These are phyloP conservation scores for Eremobia ochroleuca DNA, from an alignment of 2,888 invertebrate species.

Conservation along the genomic window DNA sequence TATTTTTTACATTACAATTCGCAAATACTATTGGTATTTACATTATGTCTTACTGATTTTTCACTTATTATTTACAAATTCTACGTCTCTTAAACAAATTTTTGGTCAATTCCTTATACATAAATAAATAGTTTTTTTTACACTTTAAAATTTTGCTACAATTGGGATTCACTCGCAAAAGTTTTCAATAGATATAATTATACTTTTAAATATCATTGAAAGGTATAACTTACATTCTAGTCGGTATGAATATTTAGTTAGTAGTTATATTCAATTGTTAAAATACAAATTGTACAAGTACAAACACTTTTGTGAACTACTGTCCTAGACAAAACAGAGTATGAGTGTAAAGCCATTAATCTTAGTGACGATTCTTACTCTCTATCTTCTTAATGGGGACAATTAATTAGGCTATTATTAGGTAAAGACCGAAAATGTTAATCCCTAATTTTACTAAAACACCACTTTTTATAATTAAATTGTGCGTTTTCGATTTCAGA, in stretches of 20 bases:
- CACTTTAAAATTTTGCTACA: conserved; percentile 74
- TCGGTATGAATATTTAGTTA: conserved; percentile 40
- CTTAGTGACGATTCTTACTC: conserved; percentile 72
- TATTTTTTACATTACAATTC: conserved; percentile 80
- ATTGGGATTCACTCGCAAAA: conserved; percentile 73
- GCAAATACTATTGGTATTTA: conserved; percentile 88
- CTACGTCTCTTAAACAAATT: conserved; percentile 85
- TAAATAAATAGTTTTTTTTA: conserved; percentile 78
- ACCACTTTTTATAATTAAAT: conserved; percentile 59
- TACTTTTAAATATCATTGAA: conserved; percentile 50
- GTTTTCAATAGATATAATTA: conserved; percentile 65
- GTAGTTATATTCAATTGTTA: conserved; percentile 29
- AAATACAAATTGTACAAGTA: conserved; percentile 53
- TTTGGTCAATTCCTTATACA: conserved; percentile 89
- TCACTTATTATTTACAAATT: conserved; percentile 82
- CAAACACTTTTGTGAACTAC: conserved; percentile 69
- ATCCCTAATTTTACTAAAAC: conserved; percentile 66
- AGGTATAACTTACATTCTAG: conserved; percentile 60
- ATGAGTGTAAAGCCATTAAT: conserved; percentile 73
- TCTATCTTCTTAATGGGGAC: conserved; percentile 72
- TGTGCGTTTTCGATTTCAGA: conserved; percentile 69
- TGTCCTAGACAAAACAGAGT: conserved; percentile 66
- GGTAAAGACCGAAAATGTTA: conserved; percentile 67
- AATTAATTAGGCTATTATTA: conserved; percentile 74
- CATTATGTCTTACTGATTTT: conserved; percentile 81